phyloP scores from a whole-genome alignment of 2,113 vertebrate genomes.

The Perognathus longimembris region DNA sequence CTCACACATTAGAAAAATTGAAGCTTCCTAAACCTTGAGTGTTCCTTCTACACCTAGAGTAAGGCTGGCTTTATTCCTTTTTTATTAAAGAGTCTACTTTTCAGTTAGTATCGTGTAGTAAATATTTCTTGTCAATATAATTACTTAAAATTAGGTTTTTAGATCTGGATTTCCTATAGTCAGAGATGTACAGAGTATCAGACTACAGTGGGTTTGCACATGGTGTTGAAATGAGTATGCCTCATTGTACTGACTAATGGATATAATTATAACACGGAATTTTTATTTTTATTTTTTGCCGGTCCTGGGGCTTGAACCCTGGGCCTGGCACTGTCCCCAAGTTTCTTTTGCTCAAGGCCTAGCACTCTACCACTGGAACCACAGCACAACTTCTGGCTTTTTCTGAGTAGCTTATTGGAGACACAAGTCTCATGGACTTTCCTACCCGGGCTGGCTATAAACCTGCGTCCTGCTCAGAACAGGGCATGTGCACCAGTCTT shows the following conservation, averaged over 20 bases:
- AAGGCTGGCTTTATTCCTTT: slow-evolving; percentile 50
- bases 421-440: no score
- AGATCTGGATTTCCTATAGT: slow-evolving; percentile 46
- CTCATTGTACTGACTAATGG: slow-evolving; percentile 14
- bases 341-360: no score
- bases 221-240: background rate
- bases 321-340: no score
- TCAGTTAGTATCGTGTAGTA: slow-evolving; percentile 23
- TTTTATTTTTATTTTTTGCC: no score
- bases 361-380: no score
- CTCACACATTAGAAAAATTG: slow-evolving; percentile 65
- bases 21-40: slow-evolving; percentile 50
- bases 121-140: slow-evolving; percentile 13
- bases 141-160: slow-evolving; percentile 51
- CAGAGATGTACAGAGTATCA: background rate
- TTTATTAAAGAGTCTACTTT: background rate
- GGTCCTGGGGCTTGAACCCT: no score
- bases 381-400: no score
- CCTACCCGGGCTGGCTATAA: no score
- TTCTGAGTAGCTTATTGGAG: no score
- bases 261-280: background rate
- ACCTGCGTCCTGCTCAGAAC: no score
- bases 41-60: slow-evolving; percentile 27
- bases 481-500: no score
- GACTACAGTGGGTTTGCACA: background rate